phyloP scores from a whole-genome alignment of 2,888 invertebrate species.

The Selenia dentaria region DNA sequence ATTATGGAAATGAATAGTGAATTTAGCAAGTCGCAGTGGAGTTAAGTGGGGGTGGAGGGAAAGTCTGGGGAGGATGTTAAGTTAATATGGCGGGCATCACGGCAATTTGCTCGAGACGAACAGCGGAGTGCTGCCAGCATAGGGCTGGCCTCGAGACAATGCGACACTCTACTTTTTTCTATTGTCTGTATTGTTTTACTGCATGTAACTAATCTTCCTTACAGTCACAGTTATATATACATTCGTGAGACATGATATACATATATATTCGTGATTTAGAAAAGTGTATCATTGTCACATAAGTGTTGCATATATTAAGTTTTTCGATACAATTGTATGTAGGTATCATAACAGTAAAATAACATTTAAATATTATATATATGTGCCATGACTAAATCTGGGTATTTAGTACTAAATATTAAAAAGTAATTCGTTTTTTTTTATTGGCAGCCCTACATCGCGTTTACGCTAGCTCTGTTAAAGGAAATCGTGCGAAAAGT shows the following conservation, averaged over 20 bases:
- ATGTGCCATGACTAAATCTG: too few relatives aligned
- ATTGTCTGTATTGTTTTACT: slow-evolving; percentile 8
- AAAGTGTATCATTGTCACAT: too few relatives aligned
- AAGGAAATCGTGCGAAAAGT: slow-evolving; percentile 73
- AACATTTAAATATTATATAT: too few relatives aligned
- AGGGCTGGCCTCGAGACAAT: slow-evolving; percentile 57
- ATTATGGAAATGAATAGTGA: slow-evolving; percentile 41
- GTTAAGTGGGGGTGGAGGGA: slow-evolving; percentile 27
- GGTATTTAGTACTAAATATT: too few relatives aligned
- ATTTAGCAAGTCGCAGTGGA: slow-evolving; percentile 51
- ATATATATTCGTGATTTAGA: too few relatives aligned
- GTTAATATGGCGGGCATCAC: slow-evolving; percentile 81
- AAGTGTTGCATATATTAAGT: too few relatives aligned
- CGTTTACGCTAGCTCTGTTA: slow-evolving; percentile 62
- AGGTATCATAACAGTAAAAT: too few relatives aligned
- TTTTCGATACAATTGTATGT: too few relatives aligned
- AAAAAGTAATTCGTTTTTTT: slow-evolving; percentile 5
- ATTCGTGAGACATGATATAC: too few relatives aligned
- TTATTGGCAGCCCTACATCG: slow-evolving; percentile 49
- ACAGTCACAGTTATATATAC: not conserved
- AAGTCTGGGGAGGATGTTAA: slow-evolving; percentile 63
- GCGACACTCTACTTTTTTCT: slow-evolving; percentile 18
- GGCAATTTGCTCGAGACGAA: slow-evolving; percentile 82
- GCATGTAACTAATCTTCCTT: slow-evolving; percentile 11
- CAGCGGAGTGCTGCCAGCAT: slow-evolving; percentile 63